These are phyloP conservation scores for Neoarius graeffei DNA, from an alignment of 2,113 vertebrate species.

Conservation along the genomic window DNA sequence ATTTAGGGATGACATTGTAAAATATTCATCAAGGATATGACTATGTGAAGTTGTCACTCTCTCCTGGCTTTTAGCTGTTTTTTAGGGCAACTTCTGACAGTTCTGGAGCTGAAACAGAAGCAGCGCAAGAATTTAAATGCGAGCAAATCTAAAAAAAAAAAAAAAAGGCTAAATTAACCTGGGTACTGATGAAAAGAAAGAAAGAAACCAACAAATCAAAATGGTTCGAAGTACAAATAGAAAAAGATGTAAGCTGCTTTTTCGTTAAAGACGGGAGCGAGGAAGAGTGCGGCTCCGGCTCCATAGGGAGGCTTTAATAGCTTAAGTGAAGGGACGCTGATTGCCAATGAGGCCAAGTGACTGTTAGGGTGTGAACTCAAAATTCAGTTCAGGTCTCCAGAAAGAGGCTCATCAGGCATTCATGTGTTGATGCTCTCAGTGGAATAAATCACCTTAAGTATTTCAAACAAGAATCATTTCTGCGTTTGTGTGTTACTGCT, in stretches of 20 bases:
- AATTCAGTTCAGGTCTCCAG: slow-evolving; percentile 19
- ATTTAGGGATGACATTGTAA: slow-evolving; percentile 21
- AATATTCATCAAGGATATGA: slow-evolving; percentile 13
- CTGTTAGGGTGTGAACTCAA: not conserved
- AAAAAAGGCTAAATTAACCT: not conserved
- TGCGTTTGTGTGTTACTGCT: slow-evolving; percentile 38
- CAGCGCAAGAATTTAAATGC: not conserved
- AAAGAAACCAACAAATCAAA: slow-evolving; percentile 22
- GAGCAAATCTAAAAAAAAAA: not conserved
- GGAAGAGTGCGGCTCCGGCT: not conserved
- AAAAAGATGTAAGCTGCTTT: not conserved
- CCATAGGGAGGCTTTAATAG: slow-evolving; percentile 35
- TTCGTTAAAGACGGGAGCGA: not conserved
- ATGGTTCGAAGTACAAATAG: not conserved
- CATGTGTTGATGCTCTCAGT: slow-evolving; percentile 33
- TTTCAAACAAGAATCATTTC: slow-evolving; percentile 41
- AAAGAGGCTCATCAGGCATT: slow-evolving; percentile 38
- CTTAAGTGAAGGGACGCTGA: slow-evolving; percentile 31
- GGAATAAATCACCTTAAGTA: slow-evolving; percentile 51
- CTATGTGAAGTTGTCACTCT: not conserved
- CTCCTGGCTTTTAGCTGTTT: slow-evolving; percentile 9
- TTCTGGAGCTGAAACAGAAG: not conserved
- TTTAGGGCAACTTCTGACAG: not conserved
- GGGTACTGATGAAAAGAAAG: not conserved
- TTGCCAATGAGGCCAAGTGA: slow-evolving; percentile 30